phyloP scores from a whole-genome alignment of 2,113 vertebrate genomes.

The Cryptomyrus ogoouensis region DNA sequence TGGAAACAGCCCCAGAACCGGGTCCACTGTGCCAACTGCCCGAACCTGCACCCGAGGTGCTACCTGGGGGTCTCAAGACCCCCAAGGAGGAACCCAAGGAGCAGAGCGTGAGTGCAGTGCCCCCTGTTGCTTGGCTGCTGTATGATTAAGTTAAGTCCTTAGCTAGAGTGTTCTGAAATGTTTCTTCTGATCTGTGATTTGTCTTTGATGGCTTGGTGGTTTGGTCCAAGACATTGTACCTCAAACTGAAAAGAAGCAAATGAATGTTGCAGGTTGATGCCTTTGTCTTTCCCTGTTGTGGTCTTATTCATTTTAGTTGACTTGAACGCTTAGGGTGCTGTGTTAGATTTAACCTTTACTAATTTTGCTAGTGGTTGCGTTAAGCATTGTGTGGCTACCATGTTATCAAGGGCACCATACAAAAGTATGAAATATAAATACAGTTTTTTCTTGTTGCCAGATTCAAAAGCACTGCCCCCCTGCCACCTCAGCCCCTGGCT shows the following conservation, averaged over 20 bases:
- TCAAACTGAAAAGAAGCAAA: not conserved
- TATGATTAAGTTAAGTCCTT: not conserved
- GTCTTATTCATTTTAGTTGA: not conserved
- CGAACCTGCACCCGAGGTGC: slow-evolving; percentile 33
- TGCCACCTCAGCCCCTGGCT: slow-evolving; percentile 59
- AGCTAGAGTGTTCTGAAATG: not conserved
- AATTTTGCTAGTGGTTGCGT: not conserved
- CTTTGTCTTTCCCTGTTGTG: not conserved
- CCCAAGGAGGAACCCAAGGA: slow-evolving; percentile 81
- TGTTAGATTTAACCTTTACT: not conserved
- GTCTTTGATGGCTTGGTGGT: not conserved
- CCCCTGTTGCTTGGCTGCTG: not conserved
- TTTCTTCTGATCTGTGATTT: not conserved
- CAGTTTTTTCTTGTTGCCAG: slow-evolving; percentile 40
- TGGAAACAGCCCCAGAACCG: slow-evolving; percentile 34
- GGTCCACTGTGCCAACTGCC: not conserved
- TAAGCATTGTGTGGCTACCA: not conserved
- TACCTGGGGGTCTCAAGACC: slow-evolving; percentile 63
- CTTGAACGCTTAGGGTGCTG: not conserved
- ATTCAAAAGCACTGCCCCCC: slow-evolving; percentile 65
- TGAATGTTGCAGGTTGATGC: not conserved
- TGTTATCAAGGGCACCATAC: not conserved
- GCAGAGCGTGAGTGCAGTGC: slow-evolving; percentile 66
- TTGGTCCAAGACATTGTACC: not conserved
- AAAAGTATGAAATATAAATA: not conserved